Conservation (phyloP, 2,113 vertebrate species). For the Lota lota region DNA sequence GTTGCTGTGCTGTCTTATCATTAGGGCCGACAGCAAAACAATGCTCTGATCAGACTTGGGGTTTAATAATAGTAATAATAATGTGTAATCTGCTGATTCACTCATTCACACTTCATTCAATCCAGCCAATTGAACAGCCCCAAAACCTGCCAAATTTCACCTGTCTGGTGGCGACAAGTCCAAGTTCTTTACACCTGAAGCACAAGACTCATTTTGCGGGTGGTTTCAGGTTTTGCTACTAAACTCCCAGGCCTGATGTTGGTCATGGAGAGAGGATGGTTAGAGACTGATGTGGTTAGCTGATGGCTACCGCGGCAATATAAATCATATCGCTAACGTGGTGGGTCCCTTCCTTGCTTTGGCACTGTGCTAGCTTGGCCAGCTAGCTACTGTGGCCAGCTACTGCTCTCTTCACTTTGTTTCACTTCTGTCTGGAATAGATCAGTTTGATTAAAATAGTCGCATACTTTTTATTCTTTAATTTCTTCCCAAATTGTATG, state of each 20-base stretch:
- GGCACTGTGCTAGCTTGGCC: background rate
- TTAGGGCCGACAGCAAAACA: slow-evolving; percentile 64
- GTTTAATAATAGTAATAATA: background rate
- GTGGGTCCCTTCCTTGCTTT: slow-evolving; percentile 52
- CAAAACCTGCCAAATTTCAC: too few species aligned
- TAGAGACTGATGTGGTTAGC: slow-evolving; percentile 49
- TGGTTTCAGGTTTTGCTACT: background rate
- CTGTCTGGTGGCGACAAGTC: background rate
- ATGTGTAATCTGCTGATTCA: too few species aligned
- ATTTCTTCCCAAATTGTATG: too few species aligned
- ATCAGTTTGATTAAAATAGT: too few species aligned
- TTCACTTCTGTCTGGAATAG: slow-evolving; percentile 1
- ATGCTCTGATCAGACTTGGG: slow-evolving; percentile 63
- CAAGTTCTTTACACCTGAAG: background rate
- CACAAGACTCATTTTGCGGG: background rate
- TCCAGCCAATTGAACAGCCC: too few species aligned
- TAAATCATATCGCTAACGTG: slow-evolving; percentile 35
- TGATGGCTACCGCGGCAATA: slow-evolving; percentile 23
- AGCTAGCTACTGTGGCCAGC: background rate
- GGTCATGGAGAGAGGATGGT: slow-evolving; percentile 41
- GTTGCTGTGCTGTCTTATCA: slow-evolving; percentile 60
- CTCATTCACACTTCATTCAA: too few species aligned
- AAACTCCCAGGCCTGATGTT: slow-evolving; percentile 64
- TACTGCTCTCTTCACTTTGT: background rate
- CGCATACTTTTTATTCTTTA: too few species aligned